Conservation (phyloP, 2,113 vertebrate species). For the Cottus gobio region DNA sequence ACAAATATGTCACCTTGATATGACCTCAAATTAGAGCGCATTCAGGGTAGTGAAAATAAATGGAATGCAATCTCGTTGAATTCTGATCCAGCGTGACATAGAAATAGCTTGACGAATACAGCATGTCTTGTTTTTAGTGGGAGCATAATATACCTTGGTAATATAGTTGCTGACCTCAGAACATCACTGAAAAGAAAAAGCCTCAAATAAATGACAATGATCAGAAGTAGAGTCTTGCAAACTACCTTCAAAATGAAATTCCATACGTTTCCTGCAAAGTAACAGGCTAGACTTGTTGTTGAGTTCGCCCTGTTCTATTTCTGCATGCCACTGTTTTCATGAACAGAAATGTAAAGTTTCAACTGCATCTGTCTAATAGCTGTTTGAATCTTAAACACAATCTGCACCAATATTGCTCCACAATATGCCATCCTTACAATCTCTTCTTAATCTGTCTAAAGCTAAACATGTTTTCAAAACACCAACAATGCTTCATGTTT, state of each 20-base stretch:
- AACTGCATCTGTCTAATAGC: background rate
- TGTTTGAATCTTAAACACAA: background rate
- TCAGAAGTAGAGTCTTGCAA: background rate
- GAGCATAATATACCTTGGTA: background rate
- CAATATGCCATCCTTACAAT: background rate
- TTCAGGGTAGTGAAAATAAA: background rate
- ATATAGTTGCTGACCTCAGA: background rate
- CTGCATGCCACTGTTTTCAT: background rate
- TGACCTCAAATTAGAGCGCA: slow-evolving; percentile 5
- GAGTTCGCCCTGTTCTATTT: background rate
- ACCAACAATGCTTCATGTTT: background rate
- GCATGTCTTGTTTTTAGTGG: background rate
- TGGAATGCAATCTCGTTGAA: background rate
- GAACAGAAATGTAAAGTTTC: background rate
- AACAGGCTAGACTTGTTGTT: background rate
- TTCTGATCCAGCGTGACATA: background rate
- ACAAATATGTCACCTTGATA: slow-evolving; percentile 19
- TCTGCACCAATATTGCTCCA: background rate
- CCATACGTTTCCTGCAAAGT: background rate
- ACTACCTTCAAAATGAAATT: background rate
- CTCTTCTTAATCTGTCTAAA: background rate
- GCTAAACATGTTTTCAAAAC: background rate
- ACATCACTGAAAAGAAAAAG: background rate
- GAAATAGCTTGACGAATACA: background rate
- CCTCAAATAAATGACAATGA: background rate